Evolutionary conservation across 1,140 invertebrate genomes (phyloP).

Genomic region (Cyclina sinensis): DNA sequence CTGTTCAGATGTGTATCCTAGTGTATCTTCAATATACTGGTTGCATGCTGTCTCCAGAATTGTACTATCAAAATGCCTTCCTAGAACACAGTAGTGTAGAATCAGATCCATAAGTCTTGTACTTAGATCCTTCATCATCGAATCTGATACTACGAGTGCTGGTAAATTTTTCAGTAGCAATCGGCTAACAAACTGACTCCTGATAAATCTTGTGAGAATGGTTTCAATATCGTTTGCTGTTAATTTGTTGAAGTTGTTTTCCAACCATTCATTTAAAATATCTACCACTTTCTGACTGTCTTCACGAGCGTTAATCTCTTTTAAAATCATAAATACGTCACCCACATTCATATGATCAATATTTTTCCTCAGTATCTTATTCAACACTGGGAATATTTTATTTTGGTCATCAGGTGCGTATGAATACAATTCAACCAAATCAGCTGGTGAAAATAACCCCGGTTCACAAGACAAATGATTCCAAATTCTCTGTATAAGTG

Average conservation of each 20-base stretch:
- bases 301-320: neutral
- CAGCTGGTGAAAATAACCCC: neutral
- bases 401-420: neutral
- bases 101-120: neutral
- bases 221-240: neutral
- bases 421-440: neutral
- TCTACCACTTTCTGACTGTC: neutral
- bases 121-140: neutral
- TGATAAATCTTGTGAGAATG: neutral
- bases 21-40: neutral
- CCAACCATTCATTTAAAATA: neutral
- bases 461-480: neutral
- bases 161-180: neutral
- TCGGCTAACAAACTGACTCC: neutral
- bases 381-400: neutral
- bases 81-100: neutral
- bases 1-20: neutral
- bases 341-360: neutral
- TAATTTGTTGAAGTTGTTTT: neutral
- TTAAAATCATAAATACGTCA: neutral
- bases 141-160: neutral
- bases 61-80: neutral
- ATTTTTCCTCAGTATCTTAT: neutral
- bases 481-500: neutral
- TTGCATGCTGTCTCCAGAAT: neutral